Base-by-base conservation (phyloP, 2,888 invertebrate genomes). In the Tortrix viridana region DNA sequence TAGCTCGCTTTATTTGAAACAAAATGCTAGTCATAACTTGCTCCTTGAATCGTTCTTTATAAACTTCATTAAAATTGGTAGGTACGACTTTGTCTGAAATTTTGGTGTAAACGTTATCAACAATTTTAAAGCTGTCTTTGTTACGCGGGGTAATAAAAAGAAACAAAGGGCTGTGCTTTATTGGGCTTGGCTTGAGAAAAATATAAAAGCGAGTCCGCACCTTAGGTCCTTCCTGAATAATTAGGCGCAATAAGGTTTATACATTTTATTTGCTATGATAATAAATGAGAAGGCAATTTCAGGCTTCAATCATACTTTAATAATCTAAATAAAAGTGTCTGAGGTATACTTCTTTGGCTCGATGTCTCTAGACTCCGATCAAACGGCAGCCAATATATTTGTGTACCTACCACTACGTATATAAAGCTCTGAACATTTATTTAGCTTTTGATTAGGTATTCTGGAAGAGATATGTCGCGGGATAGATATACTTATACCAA, bases 51-150 rank as follows among this genome's bases (percentile, higher is more conserved):
- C 38, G 20, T 57, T 57, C 7, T 62, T 62, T 52, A 62, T 52
- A 16, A 62, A 57, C 57, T 62, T 57, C 26, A 57, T 62, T 50
- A 52, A 60, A 60, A 60, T 53, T 53, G 18, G 19, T 23, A 46
- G 18, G 12, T 46, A 46, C 20, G 26, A 22, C 20, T 32, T 0
- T 2, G 53, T 37, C 52, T 53, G 43, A 58, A 32, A 26, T 61
- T 49, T 52, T n/a, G 44, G n/a, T 47, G 16, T 52, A 41, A 23
- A 57, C 46, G 37, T 52, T 62, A 57, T 52, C 46, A 62, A 56
- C 52, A 46, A 37, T 46, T 61, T 44, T 37, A 44, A 54, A 48
- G 43, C 50, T 56, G 44, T 50, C 50, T 50, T 61, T 56, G 50
- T 26, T 61, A 49, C 50, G 18, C 16, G 1, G 18, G 23, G 46